These are phyloP conservation scores for Zapornia atra DNA, from an alignment of 2,113 vertebrate genomes.

Conservation along the genomic window DNA sequence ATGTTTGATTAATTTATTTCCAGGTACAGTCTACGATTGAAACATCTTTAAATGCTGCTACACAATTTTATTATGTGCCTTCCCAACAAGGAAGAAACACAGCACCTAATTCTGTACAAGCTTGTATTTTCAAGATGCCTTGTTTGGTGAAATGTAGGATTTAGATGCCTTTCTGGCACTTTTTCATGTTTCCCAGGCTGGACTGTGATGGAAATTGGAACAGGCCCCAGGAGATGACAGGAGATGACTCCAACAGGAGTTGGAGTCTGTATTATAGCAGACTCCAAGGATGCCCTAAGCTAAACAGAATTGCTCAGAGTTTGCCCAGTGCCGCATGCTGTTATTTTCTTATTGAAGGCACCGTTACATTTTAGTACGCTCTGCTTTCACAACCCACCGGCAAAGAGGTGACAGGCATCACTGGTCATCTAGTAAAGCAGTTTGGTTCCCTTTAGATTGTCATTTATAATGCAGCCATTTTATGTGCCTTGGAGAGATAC, in stretches of 20 bases:
- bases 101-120: background rate
- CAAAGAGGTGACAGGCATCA: slow-evolving; percentile 39
- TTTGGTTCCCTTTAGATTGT: background rate
- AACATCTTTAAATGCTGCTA: background rate
- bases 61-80: background rate
- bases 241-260: no score
- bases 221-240: background rate
- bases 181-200: background rate
- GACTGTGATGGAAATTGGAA: slow-evolving; percentile 24
- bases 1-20: background rate
- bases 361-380: background rate
- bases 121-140: background rate
- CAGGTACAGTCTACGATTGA: background rate
- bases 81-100: background rate
- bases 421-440: slow-evolving; percentile 40
- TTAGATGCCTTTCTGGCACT: background rate
- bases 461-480: slow-evolving; percentile 28
- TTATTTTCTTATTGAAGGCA: slow-evolving; percentile 28
- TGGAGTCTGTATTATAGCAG: background rate
- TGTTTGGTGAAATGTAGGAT: background rate
- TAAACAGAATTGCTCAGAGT: slow-evolving; percentile 10
- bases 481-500: background rate
- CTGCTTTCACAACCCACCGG: background rate
- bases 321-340: background rate
- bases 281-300: slow-evolving; percentile 33